Percentiles rank a stretch among this genome's conserved stretches.
phyloP scores from a whole-genome alignment of 2,113 vertebrate species.

The Pelusios castaneus region DNA sequence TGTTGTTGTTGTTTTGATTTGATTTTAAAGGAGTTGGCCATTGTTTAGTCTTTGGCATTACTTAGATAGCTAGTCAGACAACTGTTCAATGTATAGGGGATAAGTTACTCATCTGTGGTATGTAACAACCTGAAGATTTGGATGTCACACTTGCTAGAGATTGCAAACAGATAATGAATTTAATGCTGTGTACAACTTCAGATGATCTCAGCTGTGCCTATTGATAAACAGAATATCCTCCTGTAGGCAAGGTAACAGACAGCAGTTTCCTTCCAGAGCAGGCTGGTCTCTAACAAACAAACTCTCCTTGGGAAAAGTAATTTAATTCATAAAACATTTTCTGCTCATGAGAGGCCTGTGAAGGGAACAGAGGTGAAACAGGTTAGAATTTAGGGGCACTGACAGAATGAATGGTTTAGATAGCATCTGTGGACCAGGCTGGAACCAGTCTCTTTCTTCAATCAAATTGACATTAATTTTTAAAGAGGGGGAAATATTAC shows the following conservation, averaged over 20 bases:
- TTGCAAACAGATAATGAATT: constrained; percentile 43
- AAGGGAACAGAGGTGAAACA: constrained; percentile 23
- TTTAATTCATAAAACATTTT: constrained; percentile 58
- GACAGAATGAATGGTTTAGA: constrained; percentile 20
- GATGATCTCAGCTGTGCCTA: constrained; percentile 36
- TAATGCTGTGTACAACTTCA: constrained; percentile 22
- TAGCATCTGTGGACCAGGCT: constrained; percentile 12
- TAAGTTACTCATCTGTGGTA: not conserved
- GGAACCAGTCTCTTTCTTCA: constrained; percentile 42
- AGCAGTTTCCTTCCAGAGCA: constrained; percentile 45
- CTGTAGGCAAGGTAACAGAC: constrained; percentile 52
- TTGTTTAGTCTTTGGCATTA: not conserved
- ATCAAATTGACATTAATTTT: constrained; percentile 53
- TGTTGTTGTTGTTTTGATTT: no score
- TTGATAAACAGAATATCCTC: constrained; percentile 55
- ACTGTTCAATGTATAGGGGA: not conserved
- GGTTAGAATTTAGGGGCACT: constrained; percentile 1
- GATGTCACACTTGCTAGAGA: not conserved
- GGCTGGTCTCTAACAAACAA: constrained; percentile 47
- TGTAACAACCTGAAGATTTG: not conserved
- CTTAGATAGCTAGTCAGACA: not conserved
- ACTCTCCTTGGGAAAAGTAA: constrained; percentile 52
- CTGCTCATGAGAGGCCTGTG: constrained; percentile 8
- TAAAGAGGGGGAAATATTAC: not conserved
- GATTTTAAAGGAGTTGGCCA: not conserved